A percentile compares a stretch with the other conserved stretches of the same genome.
Evolutionary conservation across 1,140 invertebrate species (phyloP).

Genomic region (Phymastichus coffea): DNA sequence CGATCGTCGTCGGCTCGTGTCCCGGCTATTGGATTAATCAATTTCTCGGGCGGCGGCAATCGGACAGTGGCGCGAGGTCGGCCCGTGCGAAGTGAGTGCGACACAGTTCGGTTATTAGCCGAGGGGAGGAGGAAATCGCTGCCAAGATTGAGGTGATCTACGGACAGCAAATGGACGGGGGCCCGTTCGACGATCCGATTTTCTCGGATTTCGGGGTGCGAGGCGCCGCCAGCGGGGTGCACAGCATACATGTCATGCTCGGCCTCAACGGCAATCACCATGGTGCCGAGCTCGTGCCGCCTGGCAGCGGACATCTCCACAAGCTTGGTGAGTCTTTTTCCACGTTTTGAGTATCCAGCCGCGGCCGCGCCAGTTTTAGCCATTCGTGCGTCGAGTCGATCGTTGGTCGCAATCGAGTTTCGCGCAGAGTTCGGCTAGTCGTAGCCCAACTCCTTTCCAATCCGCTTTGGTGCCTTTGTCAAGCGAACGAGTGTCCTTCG

Average conservation of each 20-base stretch:
- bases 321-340: slow-evolving; percentile 46
- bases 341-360: too few relatives aligned
- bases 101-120: not conserved
- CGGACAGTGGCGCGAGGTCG: not conserved
- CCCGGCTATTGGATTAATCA: too few relatives aligned
- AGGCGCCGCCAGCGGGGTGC: slow-evolving; percentile 56
- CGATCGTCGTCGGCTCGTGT: too few relatives aligned
- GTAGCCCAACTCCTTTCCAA: too few relatives aligned
- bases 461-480: too few relatives aligned
- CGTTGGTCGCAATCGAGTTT: too few relatives aligned
- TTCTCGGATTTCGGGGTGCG: slow-evolving; percentile 72
- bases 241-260: slow-evolving; percentile 74
- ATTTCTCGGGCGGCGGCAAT: too few relatives aligned
- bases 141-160: slow-evolving; percentile 25
- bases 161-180: slow-evolving; percentile 68
- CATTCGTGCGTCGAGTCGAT: too few relatives aligned
- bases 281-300: slow-evolving; percentile 51
- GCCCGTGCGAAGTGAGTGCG: not conserved
- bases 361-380: too few relatives aligned
- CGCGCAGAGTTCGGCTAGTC: too few relatives aligned
- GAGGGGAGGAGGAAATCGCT: not conserved
- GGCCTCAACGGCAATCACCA: slow-evolving; percentile 59
- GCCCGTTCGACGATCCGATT: slow-evolving; percentile 73
- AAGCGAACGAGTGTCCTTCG: too few relatives aligned
- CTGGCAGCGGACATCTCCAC: slow-evolving; percentile 52